A percentile compares a stretch with the other conserved stretches of the same genome.
Evolutionary conservation across 2,888 invertebrate species (phyloP).

Genomic region (Mesorhabditis sp.): DNA sequence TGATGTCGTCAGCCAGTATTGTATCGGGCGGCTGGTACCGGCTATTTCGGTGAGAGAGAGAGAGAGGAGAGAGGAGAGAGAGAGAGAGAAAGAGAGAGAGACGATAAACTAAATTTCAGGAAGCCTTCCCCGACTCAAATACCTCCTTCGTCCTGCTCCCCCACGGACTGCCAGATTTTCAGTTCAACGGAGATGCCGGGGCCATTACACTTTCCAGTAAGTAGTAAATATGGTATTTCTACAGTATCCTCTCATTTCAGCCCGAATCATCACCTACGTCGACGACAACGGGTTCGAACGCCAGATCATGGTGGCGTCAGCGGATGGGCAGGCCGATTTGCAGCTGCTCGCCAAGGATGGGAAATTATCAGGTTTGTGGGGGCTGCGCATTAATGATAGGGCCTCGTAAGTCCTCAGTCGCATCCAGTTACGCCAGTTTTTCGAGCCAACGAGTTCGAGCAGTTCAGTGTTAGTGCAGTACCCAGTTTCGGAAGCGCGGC

Average conservation of each 20-base stretch:
- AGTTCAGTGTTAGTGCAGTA: too few species aligned
- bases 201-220: conserved; percentile 47
- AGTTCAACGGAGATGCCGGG: conserved; percentile 45
- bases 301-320: conserved; percentile 48
- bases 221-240: neutral
- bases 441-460: too few species aligned
- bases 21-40: conserved; percentile 44
- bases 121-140: conserved; percentile 48
- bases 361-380: conserved; percentile 5
- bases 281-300: conserved; percentile 21
- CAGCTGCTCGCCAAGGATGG: conserved; percentile 36
- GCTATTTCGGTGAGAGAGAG: conserved; percentile 25
- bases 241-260: conserved; percentile 21
- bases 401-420: too few species aligned
- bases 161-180: conserved; percentile 50
- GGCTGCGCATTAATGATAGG: too few species aligned
- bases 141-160: conserved; percentile 51
- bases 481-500: too few species aligned
- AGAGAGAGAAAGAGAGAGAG: conserved; percentile 8
- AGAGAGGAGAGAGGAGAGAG: conserved; percentile 30
- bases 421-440: too few species aligned
- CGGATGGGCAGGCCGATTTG: conserved; percentile 52
- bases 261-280: conserved; percentile 50
- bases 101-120: conserved; percentile 29
- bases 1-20: conserved; percentile 12